Evolutionary conservation across 64 coral and sea anemone species (phyloP).

Genomic region (Stichodactyla mertensii): DNA sequence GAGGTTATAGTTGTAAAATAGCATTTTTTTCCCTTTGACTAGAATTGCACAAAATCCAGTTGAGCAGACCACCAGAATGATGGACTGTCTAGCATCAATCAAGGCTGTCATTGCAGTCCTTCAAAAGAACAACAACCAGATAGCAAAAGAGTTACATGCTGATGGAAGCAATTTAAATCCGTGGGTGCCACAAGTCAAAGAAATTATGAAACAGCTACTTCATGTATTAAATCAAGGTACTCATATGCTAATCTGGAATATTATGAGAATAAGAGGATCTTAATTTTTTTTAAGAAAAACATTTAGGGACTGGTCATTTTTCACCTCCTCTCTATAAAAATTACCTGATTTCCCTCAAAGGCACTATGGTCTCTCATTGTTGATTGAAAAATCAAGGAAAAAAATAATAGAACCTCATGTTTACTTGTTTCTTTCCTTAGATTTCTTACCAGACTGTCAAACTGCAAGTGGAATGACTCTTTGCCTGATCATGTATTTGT

Average conservation of each 20-base stretch:
- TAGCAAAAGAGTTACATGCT: background rate
- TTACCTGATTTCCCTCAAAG: too few relatives aligned
- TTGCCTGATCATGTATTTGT: slow-evolving; percentile 13
- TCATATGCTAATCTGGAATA: too few relatives aligned
- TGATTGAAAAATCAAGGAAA: too few relatives aligned
- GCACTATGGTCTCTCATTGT: too few relatives aligned
- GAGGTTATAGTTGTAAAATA: too few relatives aligned
- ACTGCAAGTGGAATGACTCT: slow-evolving; percentile 48
- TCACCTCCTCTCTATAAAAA: too few relatives aligned
- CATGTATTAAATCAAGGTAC: slow-evolving; percentile 16
- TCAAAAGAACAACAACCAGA: slow-evolving; percentile 37
- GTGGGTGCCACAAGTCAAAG: background rate
- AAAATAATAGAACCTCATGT: too few relatives aligned
- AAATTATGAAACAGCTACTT: background rate
- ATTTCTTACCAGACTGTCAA: slow-evolving; percentile 47
- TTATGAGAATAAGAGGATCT: too few relatives aligned
- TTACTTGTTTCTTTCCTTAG: background rate
- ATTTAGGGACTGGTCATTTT: too few relatives aligned
- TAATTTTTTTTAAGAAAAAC: background rate
- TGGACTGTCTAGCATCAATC: slow-evolving; percentile 66
- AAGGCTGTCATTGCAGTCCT: slow-evolving; percentile 66
- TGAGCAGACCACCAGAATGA: slow-evolving; percentile 66
- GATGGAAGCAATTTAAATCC: background rate
- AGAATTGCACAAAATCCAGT: slow-evolving; percentile 1
- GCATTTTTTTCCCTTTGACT: background rate